Evolutionary conservation across 2,888 invertebrate species (phyloP).

Genomic region (Zaprionus bogoriensis): DNA sequence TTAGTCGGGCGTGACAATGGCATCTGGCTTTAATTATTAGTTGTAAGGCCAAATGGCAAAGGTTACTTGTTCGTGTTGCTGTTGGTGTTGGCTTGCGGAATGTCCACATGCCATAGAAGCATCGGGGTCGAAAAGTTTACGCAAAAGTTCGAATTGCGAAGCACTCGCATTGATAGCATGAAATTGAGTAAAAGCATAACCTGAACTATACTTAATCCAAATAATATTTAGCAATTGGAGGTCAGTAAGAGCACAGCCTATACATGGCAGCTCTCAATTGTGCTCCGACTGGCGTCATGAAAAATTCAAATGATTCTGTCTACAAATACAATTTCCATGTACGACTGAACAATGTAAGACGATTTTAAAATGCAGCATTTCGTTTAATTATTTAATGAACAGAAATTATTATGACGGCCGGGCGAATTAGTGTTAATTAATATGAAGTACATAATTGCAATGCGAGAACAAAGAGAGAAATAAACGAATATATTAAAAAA

Average conservation of each 20-base stretch:
- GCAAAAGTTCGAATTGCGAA: neutral
- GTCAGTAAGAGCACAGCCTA: too few species aligned
- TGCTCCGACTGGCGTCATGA: conserved; percentile 22
- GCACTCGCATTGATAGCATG: conserved; percentile 45
- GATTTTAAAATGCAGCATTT: conserved; percentile 1
- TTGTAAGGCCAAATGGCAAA: conserved; percentile 31
- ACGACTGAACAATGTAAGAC: conserved; percentile 32
- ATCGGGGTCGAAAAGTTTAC: conserved; percentile 9
- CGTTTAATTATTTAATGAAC: conserved; percentile 37
- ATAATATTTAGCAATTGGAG: too few species aligned
- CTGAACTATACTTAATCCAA: neutral
- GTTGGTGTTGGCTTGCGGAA: conserved; percentile 4
- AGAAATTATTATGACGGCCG: conserved; percentile 45
- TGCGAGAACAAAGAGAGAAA: conserved; percentile 9
- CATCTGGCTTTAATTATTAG: conserved; percentile 55
- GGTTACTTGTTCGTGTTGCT: conserved; percentile 13
- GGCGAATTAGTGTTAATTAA: conserved; percentile 45
- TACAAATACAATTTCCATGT: neutral
- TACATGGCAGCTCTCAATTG: too few species aligned
- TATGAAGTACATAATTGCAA: conserved; percentile 32
- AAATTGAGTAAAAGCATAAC: neutral
- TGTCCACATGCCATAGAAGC: conserved; percentile 11
- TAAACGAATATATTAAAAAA: conserved; percentile 8
- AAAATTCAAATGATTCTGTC: conserved; percentile 32
- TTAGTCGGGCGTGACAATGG: conserved; percentile 40